These are phyloP conservation scores for Drosophila sturtevanti DNA, from an alignment of 1,140 invertebrate genomes.

Conservation along the genomic window DNA sequence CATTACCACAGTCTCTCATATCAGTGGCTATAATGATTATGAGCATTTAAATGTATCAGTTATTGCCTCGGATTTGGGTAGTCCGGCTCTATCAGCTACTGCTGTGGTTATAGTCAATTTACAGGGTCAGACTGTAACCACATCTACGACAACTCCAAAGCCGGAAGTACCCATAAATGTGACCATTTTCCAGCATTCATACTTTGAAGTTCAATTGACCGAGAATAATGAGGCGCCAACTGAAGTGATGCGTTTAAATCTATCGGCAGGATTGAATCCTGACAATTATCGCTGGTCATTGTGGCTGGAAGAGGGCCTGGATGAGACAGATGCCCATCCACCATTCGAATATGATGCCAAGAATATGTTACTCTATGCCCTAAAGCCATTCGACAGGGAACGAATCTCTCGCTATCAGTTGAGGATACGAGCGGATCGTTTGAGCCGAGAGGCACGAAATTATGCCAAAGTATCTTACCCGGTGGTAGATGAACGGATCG, in stretches of 20 bases:
- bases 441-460: constrained; percentile 83
- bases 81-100: constrained; percentile 90
- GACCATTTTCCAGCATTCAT: constrained; percentile 87
- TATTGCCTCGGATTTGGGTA: constrained; percentile 92
- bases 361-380: constrained; percentile 88
- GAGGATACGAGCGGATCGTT: constrained; percentile 86
- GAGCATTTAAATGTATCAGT: constrained; percentile 88
- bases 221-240: constrained; percentile 89
- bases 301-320: constrained; percentile 67
- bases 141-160: constrained; percentile 69
- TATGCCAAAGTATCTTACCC: constrained; percentile 89
- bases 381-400: constrained; percentile 88
- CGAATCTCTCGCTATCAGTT: constrained; percentile 86
- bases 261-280: constrained; percentile 84
- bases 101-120: constrained; percentile 88
- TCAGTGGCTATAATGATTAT: constrained; percentile 86
- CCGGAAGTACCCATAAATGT: constrained; percentile 60
- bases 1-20: constrained; percentile 88
- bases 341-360: constrained; percentile 88
- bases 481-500: constrained; percentile 87
- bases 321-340: constrained; percentile 69
- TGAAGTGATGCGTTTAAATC: constrained; percentile 88
- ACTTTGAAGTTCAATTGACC: constrained; percentile 90
- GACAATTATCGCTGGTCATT: constrained; percentile 77
- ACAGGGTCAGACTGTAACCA: constrained; percentile 85